Percentiles rank a stretch among this genome's conserved stretches.
These are phyloP conservation scores for Clarias magur DNA, from an alignment of 2,113 vertebrate genomes.

Conservation along the genomic window DNA sequence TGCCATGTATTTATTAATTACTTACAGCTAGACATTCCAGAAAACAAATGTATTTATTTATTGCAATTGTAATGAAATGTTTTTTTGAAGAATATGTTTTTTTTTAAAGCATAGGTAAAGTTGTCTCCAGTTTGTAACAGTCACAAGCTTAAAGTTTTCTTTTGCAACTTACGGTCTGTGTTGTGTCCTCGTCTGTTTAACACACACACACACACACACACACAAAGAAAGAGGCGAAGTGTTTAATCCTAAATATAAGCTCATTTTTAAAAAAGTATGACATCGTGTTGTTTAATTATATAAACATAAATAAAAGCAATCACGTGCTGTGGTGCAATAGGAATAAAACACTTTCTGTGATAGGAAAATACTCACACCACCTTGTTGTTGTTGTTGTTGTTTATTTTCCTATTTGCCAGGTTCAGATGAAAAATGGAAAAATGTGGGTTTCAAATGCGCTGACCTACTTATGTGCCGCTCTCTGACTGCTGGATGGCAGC, in stretches of 20 bases:
- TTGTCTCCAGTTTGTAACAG: neutral
- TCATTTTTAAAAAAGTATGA: neutral
- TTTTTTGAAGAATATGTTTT: neutral
- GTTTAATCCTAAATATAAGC: too few relatives aligned
- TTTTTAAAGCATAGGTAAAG: neutral
- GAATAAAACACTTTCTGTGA: neutral
- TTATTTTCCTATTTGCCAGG: neutral
- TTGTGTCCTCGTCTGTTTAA: too few relatives aligned
- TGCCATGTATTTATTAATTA: too few relatives aligned
- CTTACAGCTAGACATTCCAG: too few relatives aligned
- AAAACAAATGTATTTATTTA: too few relatives aligned
- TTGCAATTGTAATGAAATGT: too few relatives aligned
- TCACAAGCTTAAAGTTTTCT: neutral
- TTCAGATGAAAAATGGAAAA: neutral
- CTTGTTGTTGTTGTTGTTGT: neutral
- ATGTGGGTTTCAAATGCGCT: neutral
- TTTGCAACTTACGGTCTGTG: too few relatives aligned
- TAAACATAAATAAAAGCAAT: neutral
- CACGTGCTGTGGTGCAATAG: neutral
- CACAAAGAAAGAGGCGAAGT: too few relatives aligned
- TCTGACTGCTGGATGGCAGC: neutral
- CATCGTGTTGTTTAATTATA: neutral
- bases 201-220: too few relatives aligned
- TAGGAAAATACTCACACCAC: neutral
- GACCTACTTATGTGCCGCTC: neutral